Evolutionary conservation across 2,797 vertebrate species (phyloP), one percentile per base, ranked within the genome.

Genomic region (Apogon hyalosoma): DNA sequence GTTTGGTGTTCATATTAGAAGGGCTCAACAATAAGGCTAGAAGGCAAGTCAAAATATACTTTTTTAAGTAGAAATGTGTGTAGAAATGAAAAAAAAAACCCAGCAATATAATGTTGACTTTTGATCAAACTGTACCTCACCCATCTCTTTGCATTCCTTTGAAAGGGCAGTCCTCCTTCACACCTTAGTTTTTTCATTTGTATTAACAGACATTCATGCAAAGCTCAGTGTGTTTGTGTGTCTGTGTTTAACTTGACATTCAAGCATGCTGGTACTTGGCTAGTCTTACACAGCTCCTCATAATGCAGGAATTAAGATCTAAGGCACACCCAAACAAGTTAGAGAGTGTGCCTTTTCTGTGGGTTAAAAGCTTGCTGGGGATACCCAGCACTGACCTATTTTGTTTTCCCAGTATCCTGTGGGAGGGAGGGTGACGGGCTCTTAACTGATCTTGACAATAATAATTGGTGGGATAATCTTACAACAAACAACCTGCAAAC

Each of bases 311-410:
- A 58, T 82, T 70, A 54, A 59, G 63, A 72, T 53, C 24, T 53
- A 11, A 36, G 14, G 33, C 73, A 5, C 6, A 54, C 55, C 83
- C 67, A 49, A 52, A 75, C 84, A 75, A 77, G 80, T 63, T 69
- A 60, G 69, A 19, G 69, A 19, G 69, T 65, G 73, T 46, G 39
- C 31, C 49, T 73, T 56, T 41, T 66, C 11, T 14, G 6, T 50
- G 62, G 74, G 52, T 77, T 73, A 73, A 63, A 46, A 4, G 7
- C 19, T 50, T 62, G 5, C 63, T 36, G 0, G 50, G 31, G 54
- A 41, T 15, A 2, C 58, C n/a, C 4, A 1, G 14, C 28, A 2
- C 5, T 56, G 60, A 73, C 69, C 77, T 21, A 21, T 43, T 77
- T 54, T 61, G 83, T 64, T 57, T 45, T 43, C 28, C 50, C 68